Evolutionary conservation across 1,140 invertebrate genomes (phyloP), one percentile per base, ranked within the genome.

Genomic region (Saccostrea echinata): DNA sequence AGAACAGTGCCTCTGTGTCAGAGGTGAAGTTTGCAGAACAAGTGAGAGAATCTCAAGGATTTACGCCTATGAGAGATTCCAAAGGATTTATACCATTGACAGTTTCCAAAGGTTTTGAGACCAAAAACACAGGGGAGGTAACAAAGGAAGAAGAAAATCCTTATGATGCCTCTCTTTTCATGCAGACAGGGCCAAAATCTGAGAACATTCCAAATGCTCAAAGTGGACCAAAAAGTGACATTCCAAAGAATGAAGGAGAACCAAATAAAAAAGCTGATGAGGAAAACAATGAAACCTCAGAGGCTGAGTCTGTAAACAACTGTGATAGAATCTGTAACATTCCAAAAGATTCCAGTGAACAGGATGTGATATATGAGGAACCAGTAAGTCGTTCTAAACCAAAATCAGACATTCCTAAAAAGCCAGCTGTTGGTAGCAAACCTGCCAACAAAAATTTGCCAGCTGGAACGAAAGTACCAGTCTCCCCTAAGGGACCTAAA

Each of bases 271-370:
- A 30, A 30, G 27, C 27, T 13, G 30, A 76, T 1, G 30, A 13
- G 1, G 68, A 76, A 76, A 76, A 11, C 0, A 76, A 27, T 4
- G 16, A 76, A 76, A 76, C 68, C 27, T 76, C 68, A 30, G 27
- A 35, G 11, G 68, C 27, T 16, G 68, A 33, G 11, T 30, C 13
- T 76, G 27, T 76, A 16, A 76, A 27, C 27, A 76, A 30, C 68
- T 76, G 68, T 76, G 68, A 76, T 76, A 76, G 30, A 76, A 76
- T 33, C 27, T 76, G 24, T 86, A 83, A 55, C 86, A 86, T 86
- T 86, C 86, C 86, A 24, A 51, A 51, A 27, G 55, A 86, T 16
- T 52, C 43, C 52, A 27, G 13, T 68, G n/a, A 30, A 51, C 24
- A 27, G 24, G 85, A 80, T 33, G 53, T 83, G 35, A 51, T 53